Base-by-base conservation (phyloP, 2,888 invertebrate species). In the Cephalotes varians region DNA sequence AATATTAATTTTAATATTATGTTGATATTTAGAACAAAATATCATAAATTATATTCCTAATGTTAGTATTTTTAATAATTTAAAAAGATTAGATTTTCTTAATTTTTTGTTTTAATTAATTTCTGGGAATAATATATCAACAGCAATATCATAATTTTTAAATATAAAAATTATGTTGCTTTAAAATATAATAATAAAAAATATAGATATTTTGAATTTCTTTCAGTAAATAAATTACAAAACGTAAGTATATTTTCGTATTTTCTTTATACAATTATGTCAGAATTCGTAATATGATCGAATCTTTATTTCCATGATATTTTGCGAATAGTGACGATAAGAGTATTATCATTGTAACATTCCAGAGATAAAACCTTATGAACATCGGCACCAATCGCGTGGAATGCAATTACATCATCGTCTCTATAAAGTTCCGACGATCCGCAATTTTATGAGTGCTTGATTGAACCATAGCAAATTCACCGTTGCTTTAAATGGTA, bases 351-450 rank as follows among this genome's bases (percentile, higher is more conserved):
- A 37, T 62, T 44, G 34, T 74, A 74, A 34, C 74, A 74, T 74
- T 74, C 34, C 62, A 74, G 1, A 74, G 49, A 74, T 74, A 49
- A 74, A 49, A 64, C 4, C 12, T 49, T 7, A 62, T 21, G 21
- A 74, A 49, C 64, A 64, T 34, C 49, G 34, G 34, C 49, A 18
- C 49, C 34, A 74, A 74, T 74, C 15, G 44, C 47, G 21, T 31
- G 73, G 73, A 74, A 74, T 74, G 73, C 73, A 74, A 60, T 74
- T 74, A 74, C 73, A 74, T 74, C 74, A 74, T 49, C 62, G 10
- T 25, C 60, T 62, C 25, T 49, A 34, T 74, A 60, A 62, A 49
- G 34, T 64, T 28, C 34, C 49, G 49, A 74, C 49, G 25, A 49
- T 56, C 5, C 34, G 18, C 18, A 49, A 64, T 64, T 64, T 64